Conservation (phyloP, 2,797 vertebrate species). For the Mustela erminea region DNA sequence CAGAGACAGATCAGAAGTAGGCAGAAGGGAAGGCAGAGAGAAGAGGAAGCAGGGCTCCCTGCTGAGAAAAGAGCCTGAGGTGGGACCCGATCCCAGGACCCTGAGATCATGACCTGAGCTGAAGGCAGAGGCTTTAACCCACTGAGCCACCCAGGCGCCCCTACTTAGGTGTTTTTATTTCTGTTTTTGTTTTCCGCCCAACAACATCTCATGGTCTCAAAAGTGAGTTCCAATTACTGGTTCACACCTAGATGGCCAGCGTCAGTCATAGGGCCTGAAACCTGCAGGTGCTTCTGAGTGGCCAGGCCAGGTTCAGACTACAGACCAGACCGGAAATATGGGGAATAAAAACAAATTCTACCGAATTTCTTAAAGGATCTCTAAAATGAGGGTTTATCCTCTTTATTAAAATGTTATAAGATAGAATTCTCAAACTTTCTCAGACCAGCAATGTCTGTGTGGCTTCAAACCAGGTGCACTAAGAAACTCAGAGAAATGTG, state of each 20-base stretch:
- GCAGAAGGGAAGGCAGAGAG: too few relatives aligned
- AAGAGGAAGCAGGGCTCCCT: too few relatives aligned
- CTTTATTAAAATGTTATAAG: not conserved
- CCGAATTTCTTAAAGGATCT: not conserved
- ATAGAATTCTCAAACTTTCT: not conserved
- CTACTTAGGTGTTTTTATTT: not conserved
- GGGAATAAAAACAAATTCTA: not conserved
- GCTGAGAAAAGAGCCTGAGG: too few relatives aligned
- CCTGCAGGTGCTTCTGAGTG: not conserved
- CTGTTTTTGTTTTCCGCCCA: not conserved
- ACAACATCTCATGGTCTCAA: not conserved
- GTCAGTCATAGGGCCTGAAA: too few relatives aligned
- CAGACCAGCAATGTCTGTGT: not conserved
- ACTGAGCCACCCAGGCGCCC: not conserved
- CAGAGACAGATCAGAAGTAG: too few relatives aligned
- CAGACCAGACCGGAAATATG: not conserved
- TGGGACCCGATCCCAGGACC: too few relatives aligned
- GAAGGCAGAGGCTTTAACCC: too few relatives aligned
- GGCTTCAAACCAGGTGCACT: not conserved
- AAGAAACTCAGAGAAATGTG: not conserved
- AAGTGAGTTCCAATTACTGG: not conserved
- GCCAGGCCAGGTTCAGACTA: not conserved
- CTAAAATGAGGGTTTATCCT: not conserved
- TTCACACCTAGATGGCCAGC: not conserved
- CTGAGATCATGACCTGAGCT: too few relatives aligned